phyloP scores from a whole-genome alignment of 92 coral and sea anemone genomes.

The Galaxea fascicularis region DNA sequence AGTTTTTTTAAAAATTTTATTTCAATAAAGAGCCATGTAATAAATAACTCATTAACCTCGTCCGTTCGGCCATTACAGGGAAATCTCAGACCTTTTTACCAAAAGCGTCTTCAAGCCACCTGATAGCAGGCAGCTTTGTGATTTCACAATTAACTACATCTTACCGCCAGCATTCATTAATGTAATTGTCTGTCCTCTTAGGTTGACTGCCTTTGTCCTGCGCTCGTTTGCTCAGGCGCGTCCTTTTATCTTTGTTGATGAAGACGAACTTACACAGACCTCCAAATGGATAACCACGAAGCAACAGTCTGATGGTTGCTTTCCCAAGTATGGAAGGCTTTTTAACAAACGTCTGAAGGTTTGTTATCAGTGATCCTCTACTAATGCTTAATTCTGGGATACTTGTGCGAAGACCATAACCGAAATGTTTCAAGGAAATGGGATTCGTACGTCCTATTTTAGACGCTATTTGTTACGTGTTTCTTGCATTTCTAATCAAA shows the following conservation, averaged over 20 bases:
- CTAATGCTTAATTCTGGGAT: neutral
- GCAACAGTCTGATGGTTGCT: slow-evolving; percentile 79
- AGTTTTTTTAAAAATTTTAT: no score
- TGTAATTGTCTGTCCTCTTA: slow-evolving; percentile 9
- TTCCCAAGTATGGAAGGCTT: slow-evolving; percentile 75
- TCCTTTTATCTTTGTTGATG: slow-evolving; percentile 84
- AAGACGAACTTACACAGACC: slow-evolving; percentile 65
- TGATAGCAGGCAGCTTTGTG: no score
- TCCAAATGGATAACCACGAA: slow-evolving; percentile 73
- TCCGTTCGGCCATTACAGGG: no score
- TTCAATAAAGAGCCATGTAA: no score
- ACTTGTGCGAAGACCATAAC: no score
- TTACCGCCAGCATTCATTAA: neutral
- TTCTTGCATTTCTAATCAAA: no score
- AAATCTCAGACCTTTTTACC: no score
- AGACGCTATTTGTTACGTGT: no score
- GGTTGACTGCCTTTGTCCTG: slow-evolving; percentile 99
- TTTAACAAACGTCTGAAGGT: slow-evolving; percentile 84
- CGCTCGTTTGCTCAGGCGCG: slow-evolving; percentile 95
- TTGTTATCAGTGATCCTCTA: neutral
- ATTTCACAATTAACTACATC: neutral
- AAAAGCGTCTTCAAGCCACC: no score
- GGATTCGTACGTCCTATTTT: no score
- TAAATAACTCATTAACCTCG: no score
- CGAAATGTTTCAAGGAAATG: no score